Percentiles rank a stretch among this genome's conserved stretches.
Evolutionary conservation across 2,113 vertebrate genomes (phyloP).

Genomic region (Podarcis raffonei): DNA sequence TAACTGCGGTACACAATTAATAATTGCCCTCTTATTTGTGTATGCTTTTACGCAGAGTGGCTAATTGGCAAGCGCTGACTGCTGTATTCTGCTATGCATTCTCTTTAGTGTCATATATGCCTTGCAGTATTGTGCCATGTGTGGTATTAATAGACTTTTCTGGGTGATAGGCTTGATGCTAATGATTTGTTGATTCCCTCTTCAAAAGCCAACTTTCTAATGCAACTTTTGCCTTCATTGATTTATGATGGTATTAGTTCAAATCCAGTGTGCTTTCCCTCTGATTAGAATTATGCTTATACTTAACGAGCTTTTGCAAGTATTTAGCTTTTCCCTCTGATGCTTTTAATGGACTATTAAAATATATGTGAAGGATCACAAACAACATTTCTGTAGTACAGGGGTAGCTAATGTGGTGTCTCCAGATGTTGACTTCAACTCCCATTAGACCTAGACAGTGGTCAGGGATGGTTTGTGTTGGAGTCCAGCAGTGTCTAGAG

Average conservation of each 20-base stretch:
- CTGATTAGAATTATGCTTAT: constrained; percentile 28
- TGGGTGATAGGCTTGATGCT: constrained; percentile 56
- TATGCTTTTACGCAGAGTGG: constrained; percentile 49
- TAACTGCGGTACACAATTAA: constrained; percentile 32
- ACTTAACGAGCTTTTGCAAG: constrained; percentile 54
- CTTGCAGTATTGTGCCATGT: constrained; percentile 36
- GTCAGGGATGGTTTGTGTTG: no score
- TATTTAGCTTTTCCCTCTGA: constrained; percentile 50
- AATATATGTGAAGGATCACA: constrained; percentile 58
- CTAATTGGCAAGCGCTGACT: constrained; percentile 57
- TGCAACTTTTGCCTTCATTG: constrained; percentile 25
- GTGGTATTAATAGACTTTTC: constrained; percentile 48
- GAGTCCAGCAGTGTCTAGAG: neutral
- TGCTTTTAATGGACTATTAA: constrained; percentile 62
- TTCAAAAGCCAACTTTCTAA: constrained; percentile 43
- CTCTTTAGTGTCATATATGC: constrained; percentile 62
- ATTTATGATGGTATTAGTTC: constrained; percentile 43
- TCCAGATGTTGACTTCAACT: no score
- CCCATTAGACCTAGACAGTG: no score
- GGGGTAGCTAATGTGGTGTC: neutral
- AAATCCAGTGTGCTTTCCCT: constrained; percentile 34
- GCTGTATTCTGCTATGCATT: constrained; percentile 46
- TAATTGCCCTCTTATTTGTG: constrained; percentile 61
- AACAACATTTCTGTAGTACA: constrained; percentile 47
- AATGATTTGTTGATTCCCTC: constrained; percentile 57